These are phyloP conservation scores for Tinamus major DNA, from an alignment of 2,797 vertebrate species.

Conservation along the genomic window DNA sequence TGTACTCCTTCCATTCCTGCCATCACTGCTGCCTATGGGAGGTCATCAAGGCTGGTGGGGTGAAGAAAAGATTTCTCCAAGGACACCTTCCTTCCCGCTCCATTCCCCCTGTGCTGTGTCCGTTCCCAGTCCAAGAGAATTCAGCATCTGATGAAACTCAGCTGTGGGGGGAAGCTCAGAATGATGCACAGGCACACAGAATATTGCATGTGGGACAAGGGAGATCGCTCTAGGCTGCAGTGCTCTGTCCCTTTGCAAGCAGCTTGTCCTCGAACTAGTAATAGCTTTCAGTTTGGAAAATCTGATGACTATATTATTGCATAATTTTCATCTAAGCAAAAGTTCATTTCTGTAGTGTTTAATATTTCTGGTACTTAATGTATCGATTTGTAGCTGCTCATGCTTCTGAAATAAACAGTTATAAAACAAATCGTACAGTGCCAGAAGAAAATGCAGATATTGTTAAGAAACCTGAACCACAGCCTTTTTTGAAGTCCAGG, in stretches of 20 bases:
- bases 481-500: slow-evolving; percentile 45
- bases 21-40: neutral
- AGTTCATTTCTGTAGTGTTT: slow-evolving; percentile 24
- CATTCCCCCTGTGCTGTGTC: neutral
- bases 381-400: slow-evolving; percentile 64
- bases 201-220: neutral
- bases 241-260: neutral
- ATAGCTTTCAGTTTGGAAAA: slow-evolving; percentile 30
- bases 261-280: slow-evolving; percentile 27
- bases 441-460: slow-evolving; percentile 58
- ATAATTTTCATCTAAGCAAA: slow-evolving; percentile 27
- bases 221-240: neutral
- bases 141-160: neutral
- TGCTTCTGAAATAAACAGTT: slow-evolving; percentile 59
- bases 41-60: neutral
- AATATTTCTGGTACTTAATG: slow-evolving; percentile 49
- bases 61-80: neutral
- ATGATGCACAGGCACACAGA: accelerated
- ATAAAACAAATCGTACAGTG: slow-evolving; percentile 47
- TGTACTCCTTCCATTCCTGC: neutral
- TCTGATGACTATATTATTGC: slow-evolving; percentile 37
- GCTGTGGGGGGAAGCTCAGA: neutral
- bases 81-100: neutral
- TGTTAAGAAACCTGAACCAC: slow-evolving; percentile 59
- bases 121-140: accelerated